Base-by-base conservation (phyloP, 2,888 invertebrate species). In the Artemia sinica region DNA sequence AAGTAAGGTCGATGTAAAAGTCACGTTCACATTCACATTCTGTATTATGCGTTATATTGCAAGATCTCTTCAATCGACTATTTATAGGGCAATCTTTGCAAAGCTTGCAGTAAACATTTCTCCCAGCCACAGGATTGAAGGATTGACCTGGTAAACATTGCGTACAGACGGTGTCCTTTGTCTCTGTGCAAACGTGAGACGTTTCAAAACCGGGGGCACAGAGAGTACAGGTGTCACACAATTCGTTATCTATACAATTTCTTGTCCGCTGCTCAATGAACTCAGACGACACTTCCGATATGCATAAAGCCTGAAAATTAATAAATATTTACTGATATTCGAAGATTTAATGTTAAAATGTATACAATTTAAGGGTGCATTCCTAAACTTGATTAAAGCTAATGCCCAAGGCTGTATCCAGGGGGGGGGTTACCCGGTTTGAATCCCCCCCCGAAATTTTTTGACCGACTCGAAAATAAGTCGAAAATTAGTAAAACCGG, bases 1-100 rank as follows among this genome's bases (percentile, higher is more conserved):
- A 14, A 8, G n/a, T 70, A 8, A 67, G 41, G 52, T 74, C 73
- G 66, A 73, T 74, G 71, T 74, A 76, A 58, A 73, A 75, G 68
- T 75, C 75, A 12, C 71, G 66, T 41, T 75, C 73, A 66, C 77
- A 77, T 70, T 73, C 73, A 71, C 77, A 77, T 51, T 74, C 70
- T 2, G 75, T 74, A 72, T 77, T 75, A 67, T 75, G 75, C 6
- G 76, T 76, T 12, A 68, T 69, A 71, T 75, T 77, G 70, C 77
- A 77, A 50, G 72, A 70, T 12, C 70, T 70, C 49, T 72, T 69
- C 49, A 75, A 71, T 66, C 72, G 73, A 6, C 74, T 72, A 66
- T 75, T 72, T 49, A 72, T 72, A 8, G 72, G 73, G 71, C 77
- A 77, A 13, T 71, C 70, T 52, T 72, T 72, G 71, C 76, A 76